Conservation (phyloP, 2,888 invertebrate species). For the Volucella inflata region DNA sequence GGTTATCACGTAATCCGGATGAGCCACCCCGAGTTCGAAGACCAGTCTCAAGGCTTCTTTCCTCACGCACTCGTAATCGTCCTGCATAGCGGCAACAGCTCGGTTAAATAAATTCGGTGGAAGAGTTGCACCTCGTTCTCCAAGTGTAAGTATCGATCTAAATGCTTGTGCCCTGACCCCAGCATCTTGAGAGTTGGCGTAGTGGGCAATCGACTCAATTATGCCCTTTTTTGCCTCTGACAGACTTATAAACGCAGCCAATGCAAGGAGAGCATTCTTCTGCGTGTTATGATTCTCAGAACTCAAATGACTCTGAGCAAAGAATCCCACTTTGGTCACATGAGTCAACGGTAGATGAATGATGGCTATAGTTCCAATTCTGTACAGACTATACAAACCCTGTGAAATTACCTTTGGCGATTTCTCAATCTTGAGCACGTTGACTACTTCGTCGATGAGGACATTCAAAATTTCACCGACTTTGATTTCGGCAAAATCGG, state of each 20-base stretch:
- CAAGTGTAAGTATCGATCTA: conserved; percentile 92
- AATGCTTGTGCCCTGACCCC: conserved; percentile 95
- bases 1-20: conserved; percentile 91
- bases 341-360: conserved; percentile 80
- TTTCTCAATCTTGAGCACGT: conserved; percentile 81
- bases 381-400: conserved; percentile 81
- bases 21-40: conserved; percentile 92
- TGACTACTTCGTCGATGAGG: conserved; percentile 82
- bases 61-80: conserved; percentile 97
- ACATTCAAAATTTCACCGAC: conserved; percentile 79
- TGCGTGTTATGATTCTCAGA: conserved; percentile 83
- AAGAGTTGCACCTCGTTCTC: conserved; percentile 92
- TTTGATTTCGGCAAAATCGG: conserved; percentile 80
- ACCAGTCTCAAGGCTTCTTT: conserved; percentile 93
- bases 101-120: conserved; percentile 87
- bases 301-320: conserved; percentile 81
- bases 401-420: conserved; percentile 83
- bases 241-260: conserved; percentile 81
- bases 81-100: conserved; percentile 90
- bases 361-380: conserved; percentile 80
- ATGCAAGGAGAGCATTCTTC: conserved; percentile 81
- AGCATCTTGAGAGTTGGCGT: conserved; percentile 94
- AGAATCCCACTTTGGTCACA: conserved; percentile 81
- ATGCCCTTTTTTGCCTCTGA: conserved; percentile 86
- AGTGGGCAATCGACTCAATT: conserved; percentile 91